Conservation (phyloP, 2,113 vertebrate genomes). For the Montifringilla adamsi region DNA sequence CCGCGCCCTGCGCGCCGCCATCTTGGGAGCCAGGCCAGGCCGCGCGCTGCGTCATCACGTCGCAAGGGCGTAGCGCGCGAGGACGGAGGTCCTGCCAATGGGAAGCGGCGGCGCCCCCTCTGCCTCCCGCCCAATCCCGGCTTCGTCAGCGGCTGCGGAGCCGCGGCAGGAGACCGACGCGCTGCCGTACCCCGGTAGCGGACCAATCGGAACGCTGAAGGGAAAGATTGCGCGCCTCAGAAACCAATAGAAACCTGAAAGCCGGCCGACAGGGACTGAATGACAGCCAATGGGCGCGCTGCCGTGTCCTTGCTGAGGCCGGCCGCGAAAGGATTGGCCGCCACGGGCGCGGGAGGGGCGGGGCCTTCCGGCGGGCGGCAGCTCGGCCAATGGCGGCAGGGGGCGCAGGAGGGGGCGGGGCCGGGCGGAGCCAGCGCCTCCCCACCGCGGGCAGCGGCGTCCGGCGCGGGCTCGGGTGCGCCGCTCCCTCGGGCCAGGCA, state of each 20-base stretch:
- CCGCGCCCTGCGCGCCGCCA: conserved; percentile 44
- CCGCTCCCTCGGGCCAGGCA: not conserved
- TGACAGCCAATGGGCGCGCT: not conserved
- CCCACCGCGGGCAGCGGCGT: not conserved
- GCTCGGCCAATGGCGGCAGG: not conserved
- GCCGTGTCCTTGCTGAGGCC: not conserved
- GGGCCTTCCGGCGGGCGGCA: too few species aligned
- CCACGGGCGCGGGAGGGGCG: too few species aligned
- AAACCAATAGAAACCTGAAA: not conserved
- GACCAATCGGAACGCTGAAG: not conserved
- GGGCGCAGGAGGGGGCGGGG: not conserved
- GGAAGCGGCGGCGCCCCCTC: too few species aligned
- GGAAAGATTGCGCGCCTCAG: not conserved
- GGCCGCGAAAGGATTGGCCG: not conserved
- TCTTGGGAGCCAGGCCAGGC: conserved; percentile 12
- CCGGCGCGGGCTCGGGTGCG: not conserved
- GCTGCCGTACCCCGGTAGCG: rapidly evolving
- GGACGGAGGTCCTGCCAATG: not conserved
- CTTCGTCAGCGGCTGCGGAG: rapidly evolving
- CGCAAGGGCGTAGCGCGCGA: not conserved
- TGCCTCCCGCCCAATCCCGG: not conserved
- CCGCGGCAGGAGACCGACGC: not conserved
- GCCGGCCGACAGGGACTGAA: not conserved
- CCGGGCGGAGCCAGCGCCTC: not conserved
- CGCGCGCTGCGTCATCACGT: not conserved